These are phyloP conservation scores for Nibea albiflora DNA, from an alignment of 2,113 vertebrate species.

Conservation along the genomic window DNA sequence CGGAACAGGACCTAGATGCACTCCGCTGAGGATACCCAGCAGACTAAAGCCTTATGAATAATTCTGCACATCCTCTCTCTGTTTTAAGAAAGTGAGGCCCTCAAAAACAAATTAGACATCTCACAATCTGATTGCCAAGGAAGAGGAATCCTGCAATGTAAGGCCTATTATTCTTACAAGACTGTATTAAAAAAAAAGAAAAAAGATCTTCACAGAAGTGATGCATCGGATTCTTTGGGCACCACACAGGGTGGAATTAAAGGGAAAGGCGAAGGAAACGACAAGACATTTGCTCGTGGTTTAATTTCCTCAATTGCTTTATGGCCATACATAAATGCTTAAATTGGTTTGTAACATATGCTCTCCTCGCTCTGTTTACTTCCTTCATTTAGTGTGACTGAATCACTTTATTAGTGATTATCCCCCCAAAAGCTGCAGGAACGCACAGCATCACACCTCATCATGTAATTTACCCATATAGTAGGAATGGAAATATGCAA, in stretches of 20 bases:
- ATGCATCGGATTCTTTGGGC: slow-evolving; percentile 37
- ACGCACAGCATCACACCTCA: slow-evolving; percentile 75
- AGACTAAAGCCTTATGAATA: slow-evolving; percentile 78
- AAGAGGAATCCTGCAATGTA: slow-evolving; percentile 40
- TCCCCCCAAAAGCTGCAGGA: slow-evolving; percentile 78
- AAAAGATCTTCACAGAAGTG: slow-evolving; percentile 28
- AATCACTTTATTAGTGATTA: slow-evolving; percentile 84
- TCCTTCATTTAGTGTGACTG: slow-evolving; percentile 77
- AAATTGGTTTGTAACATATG: slow-evolving; percentile 82
- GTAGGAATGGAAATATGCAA: slow-evolving; percentile 84
- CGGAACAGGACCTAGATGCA: slow-evolving; percentile 74
- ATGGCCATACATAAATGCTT: slow-evolving; percentile 73
- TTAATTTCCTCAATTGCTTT: slow-evolving; percentile 78
- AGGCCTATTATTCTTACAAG: slow-evolving; percentile 43
- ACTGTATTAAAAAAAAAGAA: slow-evolving; percentile 4
- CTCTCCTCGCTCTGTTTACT: slow-evolving; percentile 76
- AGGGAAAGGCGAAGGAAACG: slow-evolving; percentile 62
- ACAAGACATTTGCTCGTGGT: slow-evolving; percentile 65
- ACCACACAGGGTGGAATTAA: slow-evolving; percentile 49
- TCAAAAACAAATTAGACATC: slow-evolving; percentile 65
- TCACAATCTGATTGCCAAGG: slow-evolving; percentile 47
- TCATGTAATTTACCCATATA: slow-evolving; percentile 80
- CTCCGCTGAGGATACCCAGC: slow-evolving; percentile 66
- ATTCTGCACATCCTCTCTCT: slow-evolving; percentile 67
- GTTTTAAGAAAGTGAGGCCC: slow-evolving; percentile 53